Percentiles rank a stretch among this genome's conserved stretches.
Conservation (phyloP, 2,113 vertebrate species). For the Phyllostomus discolor region DNA sequence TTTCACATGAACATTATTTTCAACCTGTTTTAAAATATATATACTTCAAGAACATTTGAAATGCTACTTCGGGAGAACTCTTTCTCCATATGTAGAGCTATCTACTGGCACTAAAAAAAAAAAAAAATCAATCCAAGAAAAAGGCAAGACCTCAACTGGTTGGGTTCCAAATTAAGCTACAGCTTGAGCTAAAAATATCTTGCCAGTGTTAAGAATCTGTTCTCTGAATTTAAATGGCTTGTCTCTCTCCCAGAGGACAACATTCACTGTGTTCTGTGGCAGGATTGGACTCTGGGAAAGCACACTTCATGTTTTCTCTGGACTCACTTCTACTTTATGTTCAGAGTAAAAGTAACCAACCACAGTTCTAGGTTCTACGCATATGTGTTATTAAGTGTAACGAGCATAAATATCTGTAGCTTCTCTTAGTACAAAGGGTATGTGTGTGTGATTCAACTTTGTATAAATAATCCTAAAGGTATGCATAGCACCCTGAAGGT, state of each 20-base stretch:
- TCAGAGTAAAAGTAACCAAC: constrained; percentile 23
- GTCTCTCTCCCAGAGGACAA: constrained; percentile 76
- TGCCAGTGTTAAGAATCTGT: constrained; percentile 80
- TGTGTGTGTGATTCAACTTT: not conserved
- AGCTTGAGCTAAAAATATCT: constrained; percentile 91
- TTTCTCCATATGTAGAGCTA: constrained; percentile 62
- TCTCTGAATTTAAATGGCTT: constrained; percentile 85
- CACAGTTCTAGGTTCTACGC: not conserved
- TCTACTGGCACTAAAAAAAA: constrained; percentile 68
- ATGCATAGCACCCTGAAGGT: not conserved
- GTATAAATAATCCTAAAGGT: not conserved
- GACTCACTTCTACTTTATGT: constrained; percentile 37
- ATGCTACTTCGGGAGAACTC: constrained; percentile 59
- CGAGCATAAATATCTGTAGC: not conserved
- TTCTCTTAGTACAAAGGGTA: not conserved
- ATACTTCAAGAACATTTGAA: constrained; percentile 39
- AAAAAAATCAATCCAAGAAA: constrained; percentile 73
- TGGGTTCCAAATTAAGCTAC: constrained; percentile 90
- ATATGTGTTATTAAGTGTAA: not conserved
- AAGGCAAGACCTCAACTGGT: constrained; percentile 86
- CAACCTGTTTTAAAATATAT: not conserved
- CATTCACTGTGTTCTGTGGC: constrained; percentile 75
- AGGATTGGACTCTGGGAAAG: constrained; percentile 42
- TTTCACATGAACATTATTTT: not conserved
- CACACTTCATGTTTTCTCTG: constrained; percentile 51